Base-by-base conservation (phyloP, 2,113 vertebrate species). In the Oncorhynchus kisutch region DNA sequence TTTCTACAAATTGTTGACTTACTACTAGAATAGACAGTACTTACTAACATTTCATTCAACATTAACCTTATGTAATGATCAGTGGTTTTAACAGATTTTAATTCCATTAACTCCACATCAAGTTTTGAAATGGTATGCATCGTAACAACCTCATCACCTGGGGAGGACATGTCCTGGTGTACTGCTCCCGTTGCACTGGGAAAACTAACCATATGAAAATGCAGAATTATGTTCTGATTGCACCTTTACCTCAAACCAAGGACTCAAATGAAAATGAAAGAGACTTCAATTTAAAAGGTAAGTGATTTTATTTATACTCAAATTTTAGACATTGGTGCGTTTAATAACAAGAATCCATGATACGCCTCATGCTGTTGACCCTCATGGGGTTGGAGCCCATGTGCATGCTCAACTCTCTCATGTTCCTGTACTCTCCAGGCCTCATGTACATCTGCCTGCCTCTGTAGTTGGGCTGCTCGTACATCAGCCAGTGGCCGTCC, bases 401-500 rank as follows among this genome's bases (percentile, higher is more conserved):
- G 7, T 22, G 20, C 59, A 62, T 73, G 59, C 77, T 66, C 75
- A 70, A 48, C 1, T 77, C 68, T 11, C 67, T 77, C 68, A 25
- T 70, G 54, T 31, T 70, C 69, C 49, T 59, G 75, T 77, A 77
- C 69, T 77, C 75, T 48, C 69, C 69, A 45, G 75, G 75, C 59
- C 69, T 77, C 75, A 77, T 29, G 75, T 71, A 77, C 18, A 34
- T 68, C 67, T 20, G 13, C 84, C 72, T 89, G 82, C 92, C 92
- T 85, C 85, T 93, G 90, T 77, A 94, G 49, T 92, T 31, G 76
- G 93, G 79, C 83, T 92, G 91, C 84, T 94, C 94, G 67, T 91
- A 93, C 82, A 94, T 87, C 85, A 92, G 87, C 94, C 94, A 94
- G 86, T 94, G 93, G 62, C 94, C 94, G 11, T 94, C 93, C 90